Base-by-base conservation (phyloP, 2,797 vertebrate species). In the Coranthus polyacanthus region DNA sequence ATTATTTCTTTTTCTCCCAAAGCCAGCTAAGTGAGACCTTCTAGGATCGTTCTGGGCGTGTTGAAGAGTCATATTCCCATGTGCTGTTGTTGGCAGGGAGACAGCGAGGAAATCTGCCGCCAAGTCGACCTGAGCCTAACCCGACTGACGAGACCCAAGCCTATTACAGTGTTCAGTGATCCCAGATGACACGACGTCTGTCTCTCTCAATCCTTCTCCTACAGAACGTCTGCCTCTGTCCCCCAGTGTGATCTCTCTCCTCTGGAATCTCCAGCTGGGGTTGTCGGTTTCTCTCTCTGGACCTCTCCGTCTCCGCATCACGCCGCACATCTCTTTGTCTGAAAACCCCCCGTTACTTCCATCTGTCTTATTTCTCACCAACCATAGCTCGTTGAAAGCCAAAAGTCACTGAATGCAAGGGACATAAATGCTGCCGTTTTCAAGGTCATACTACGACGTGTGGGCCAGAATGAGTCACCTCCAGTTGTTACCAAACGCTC, bases 81-180 rank as follows among this genome's bases (percentile, higher is more conserved):
- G 84, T 78, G 87, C 66, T 67, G 68, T 71, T 68, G 55, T 84
- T 87, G 82, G 89, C 81, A 81, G 68, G 13, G 56, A 77, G 59
- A 83, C 78, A 74, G 66, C 18, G 3, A 64, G 69, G 55, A 54
- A 73, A 78, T 81, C 65, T 51, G 37, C 68, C 69, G 83, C 80
- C 77, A 70, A 81, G 79, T 42, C 60, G 43, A 84, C 83, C 83
- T 69, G 73, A 77, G 74, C 71, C 66, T 71, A 69, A 70, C 68
- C 43, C 71, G 32, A 26, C 75, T 78, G 79, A 84, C 73, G 68
- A 88, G 76, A 87, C 86, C 83, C 77, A 76, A 88, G 87, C 85
- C 85, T 79, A 92, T 93, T 91, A 91, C 84, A 84, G 83, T 74
- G 90, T 64, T 89, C 85, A 90, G 75, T 89, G 89, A 93, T 92